Base-by-base conservation (phyloP, 1,140 invertebrate genomes). In the Drosophila mauritiana region DNA sequence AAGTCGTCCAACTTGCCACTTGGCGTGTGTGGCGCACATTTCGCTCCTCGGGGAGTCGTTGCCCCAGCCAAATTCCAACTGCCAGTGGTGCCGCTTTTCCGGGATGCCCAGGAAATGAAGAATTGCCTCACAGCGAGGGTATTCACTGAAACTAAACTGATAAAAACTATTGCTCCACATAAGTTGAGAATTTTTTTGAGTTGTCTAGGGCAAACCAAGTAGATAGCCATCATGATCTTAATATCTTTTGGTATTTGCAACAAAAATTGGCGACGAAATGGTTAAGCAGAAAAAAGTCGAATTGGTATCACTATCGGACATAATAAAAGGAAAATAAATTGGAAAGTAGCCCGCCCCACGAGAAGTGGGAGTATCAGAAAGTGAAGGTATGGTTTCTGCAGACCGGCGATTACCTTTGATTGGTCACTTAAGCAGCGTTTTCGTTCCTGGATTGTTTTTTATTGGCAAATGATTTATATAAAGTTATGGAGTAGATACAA, bases 21-120 rank as follows among this genome's bases (percentile, higher is more conserved):
- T 89, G 85, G 84, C 84, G 84, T 89, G 84, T 89, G 80, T 89
- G 73, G 85, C 77, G 65, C 73, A 77, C 85, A 90, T 89, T 90
- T 89, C 42, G 53, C 75, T 78, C 73, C 57, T 39, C 39, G 46
- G 57, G 40, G 73, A 70, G 68, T 72, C 68, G 68, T 72, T 72
- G 68, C 64, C 64, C 42, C 49, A 15, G 11, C 56, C 22, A 63
- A 61, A 31, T 37, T 22, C 20, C 15, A 43, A 25, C 39, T 4
- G 22, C 11, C 57, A 74, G 57, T 27, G 43, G 5, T 62, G 58
- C 6, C 20, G 11, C 7, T 31, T 54, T 31, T 43, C n/a, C 12
- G 11, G 8, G 2, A 15, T 31, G 6, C n/a, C 3, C n/a, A 34
- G 25, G 5, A 51, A 48, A 36, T n/a, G 15, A 20, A 74, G 13